Base-by-base conservation (phyloP, 2,888 invertebrate species). In the Cepaea hortensis region DNA sequence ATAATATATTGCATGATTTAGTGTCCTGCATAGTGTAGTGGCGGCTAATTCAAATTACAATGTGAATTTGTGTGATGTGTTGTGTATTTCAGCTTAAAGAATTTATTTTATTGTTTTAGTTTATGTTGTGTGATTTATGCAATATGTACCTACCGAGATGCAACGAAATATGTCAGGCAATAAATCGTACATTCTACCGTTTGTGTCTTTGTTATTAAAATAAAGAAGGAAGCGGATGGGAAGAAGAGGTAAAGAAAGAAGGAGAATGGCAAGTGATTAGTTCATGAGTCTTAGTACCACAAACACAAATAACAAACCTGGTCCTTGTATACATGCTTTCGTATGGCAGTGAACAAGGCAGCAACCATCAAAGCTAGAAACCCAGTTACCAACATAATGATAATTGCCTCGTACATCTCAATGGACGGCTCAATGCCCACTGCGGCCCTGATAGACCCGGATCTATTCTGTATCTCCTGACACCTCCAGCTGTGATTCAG, bases 301-400 rank as follows among this genome's bases (percentile, higher is more conserved):
- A 76, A 13, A 76, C 68, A 68, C 13, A 68, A 68, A 15, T 68
- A 68, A 83, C 90, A 84, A 86, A 92, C 92, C 90, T 91, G 90
- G 72, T 92, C 92, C 46, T 90, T 90, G 90, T 92, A 92, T 70
- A 93, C 88, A 23, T 87, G 82, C 68, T 88, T 90, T 46, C 93
- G 86, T 23, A 93, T 90, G 77, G 85, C 89, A 50, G 89, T 90
- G 85, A 93, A 93, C 20, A 89, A 68, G 23, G 84, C 88, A 11
- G 93, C 93, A n/a, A 93, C 85, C 15, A 91, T 15, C 9, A 91
- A 90, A 0, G 92, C 90, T 82, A 93, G 91, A 18, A 92, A 48
- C 0, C 92, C 92, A 15, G 93, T 91, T 4, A 90, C 91, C 2
- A 91, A 70, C 77, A 93, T 90, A 13, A 91, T 88, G 68, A 91